phyloP scores from a whole-genome alignment of 2,797 vertebrate genomes.

The Linurgus olivaceus region DNA sequence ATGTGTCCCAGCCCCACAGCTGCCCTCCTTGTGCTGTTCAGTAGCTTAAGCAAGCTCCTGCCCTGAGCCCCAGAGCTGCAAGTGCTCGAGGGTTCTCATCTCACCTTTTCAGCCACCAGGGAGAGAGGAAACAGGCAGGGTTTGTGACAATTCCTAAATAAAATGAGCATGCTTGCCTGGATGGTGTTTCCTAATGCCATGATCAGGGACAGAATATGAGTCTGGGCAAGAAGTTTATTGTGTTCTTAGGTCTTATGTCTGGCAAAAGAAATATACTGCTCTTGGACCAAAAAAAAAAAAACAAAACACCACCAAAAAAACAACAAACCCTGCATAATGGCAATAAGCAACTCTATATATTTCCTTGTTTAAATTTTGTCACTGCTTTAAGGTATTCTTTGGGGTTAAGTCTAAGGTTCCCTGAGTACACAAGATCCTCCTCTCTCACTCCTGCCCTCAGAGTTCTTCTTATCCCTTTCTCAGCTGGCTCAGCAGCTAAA shows the following conservation, averaged over 20 bases:
- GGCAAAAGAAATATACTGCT: neutral
- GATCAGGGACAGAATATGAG: neutral
- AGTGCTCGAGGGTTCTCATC: neutral
- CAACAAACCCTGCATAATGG: neutral
- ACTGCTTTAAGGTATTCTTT: neutral
- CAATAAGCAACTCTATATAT: neutral
- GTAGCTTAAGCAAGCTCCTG: neutral
- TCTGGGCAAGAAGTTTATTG: neutral
- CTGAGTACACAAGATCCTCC: neutral
- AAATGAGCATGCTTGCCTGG: neutral
- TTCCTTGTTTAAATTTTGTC: neutral
- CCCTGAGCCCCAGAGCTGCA: neutral
- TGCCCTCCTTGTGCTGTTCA: neutral
- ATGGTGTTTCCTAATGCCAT: neutral
- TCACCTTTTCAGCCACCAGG: neutral
- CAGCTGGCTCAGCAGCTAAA: neutral
- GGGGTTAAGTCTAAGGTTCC: neutral
- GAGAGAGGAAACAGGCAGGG: neutral
- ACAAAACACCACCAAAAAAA: too few relatives aligned
- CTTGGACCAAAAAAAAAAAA: too few relatives aligned
- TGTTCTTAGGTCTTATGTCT: neutral
- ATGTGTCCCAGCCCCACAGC: neutral
- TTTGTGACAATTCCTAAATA: neutral
- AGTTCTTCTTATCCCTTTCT: neutral
- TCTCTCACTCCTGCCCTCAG: neutral